These are phyloP conservation scores for Papilio xuthus DNA, from an alignment of 1,140 invertebrate genomes.

Conservation along the genomic window DNA sequence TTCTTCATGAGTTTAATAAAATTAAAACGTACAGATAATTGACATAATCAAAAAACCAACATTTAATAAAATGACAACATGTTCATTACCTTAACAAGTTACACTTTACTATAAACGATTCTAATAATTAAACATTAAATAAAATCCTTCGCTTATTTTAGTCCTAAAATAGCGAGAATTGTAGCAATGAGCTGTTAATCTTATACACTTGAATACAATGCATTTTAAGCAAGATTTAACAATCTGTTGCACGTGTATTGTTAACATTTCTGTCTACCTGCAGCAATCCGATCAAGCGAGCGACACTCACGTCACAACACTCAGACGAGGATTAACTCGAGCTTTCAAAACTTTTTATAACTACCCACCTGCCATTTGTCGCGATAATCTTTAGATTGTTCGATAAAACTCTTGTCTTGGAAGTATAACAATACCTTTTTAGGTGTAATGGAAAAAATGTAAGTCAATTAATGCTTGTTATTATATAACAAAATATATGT, in stretches of 20 bases:
- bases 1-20: no score
- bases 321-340: slow-evolving; percentile 2
- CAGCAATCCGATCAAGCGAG: slow-evolving; percentile 5
- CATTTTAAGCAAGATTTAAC: slow-evolving; percentile 23
- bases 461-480: neutral
- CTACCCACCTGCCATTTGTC: neutral
- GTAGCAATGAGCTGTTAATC: neutral
- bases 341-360: slow-evolving; percentile 2
- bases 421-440: neutral
- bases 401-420: neutral
- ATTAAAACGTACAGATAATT: no score
- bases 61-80: no score
- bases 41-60: no score
- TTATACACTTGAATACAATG: neutral
- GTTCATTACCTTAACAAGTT: neutral
- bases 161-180: neutral
- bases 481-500: neutral
- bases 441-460: neutral
- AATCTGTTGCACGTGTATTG: slow-evolving; percentile 5
- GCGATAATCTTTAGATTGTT: neutral
- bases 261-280: slow-evolving; percentile 12
- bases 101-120: neutral
- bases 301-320: slow-evolving; percentile 18
- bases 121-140: neutral
- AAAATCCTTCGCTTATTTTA: neutral